Evolutionary conservation across 2,113 vertebrate species (phyloP), one percentile per base, ranked within the genome.

Genomic region (Oenanthe oenanthe): DNA sequence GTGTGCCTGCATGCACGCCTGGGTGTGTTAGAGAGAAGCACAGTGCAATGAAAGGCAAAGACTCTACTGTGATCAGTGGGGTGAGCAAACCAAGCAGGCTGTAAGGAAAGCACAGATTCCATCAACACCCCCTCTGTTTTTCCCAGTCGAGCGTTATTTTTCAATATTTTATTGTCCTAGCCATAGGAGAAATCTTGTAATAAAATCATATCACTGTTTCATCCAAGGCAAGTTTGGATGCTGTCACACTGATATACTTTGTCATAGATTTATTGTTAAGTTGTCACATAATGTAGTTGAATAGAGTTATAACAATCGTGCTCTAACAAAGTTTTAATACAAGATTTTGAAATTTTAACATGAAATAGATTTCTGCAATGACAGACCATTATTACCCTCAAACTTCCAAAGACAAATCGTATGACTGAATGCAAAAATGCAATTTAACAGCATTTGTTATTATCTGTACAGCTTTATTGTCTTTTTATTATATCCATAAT

Each of bases 321-420:
- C 80, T 94, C 77, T 95, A 97, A 97, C 93, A 92, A 98, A 98
- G 87, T 98, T 98, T 97, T 97, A 97, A 95, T 92, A 77, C 65
- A 87, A 74, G 65, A 89, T 48, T 88, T 73, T 91, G 85, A 95
- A 96, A 96, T 97, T 96, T 94, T 95, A 92, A 89, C 81, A 76
- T 60, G 77, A 95, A 96, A 85, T 94, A 91, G 86, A 85, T 92
- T 96, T 97, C 82, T 95, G 21, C 83, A 58, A 45, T 95, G 94
- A 93, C 77, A 95, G 87, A 93, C 54, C 77, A 21, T 94, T 97
- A 96, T 94, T 97, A 91, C 63, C 67, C 93, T 89, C 62, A 82
- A 97, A 96, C 75, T 94, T 86, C 60, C 67, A 79, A 85, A 95
- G 95, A 97, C 80, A 97, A 97, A 94, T 96, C 75, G 78, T 84